These are phyloP conservation scores for Schizaphis graminum DNA, from an alignment of 2,888 invertebrate genomes.

Conservation along the genomic window DNA sequence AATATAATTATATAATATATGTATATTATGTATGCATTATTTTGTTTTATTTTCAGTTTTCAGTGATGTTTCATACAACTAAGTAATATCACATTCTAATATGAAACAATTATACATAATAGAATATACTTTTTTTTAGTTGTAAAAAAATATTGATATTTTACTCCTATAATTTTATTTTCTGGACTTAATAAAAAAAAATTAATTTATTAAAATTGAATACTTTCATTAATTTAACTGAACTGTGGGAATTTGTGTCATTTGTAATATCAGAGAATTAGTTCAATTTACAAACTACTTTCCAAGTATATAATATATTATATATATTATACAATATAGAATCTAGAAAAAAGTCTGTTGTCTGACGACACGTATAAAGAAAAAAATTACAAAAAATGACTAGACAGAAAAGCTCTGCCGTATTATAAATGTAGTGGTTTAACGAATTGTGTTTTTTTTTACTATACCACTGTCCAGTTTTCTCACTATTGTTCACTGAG, in stretches of 20 bases:
- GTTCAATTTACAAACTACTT: neutral
- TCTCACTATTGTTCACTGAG: conserved; percentile 62
- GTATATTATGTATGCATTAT: neutral
- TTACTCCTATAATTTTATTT: neutral
- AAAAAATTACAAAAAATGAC: conserved; percentile 61
- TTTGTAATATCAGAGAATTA: neutral
- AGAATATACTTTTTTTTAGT: neutral
- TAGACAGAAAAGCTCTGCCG: conserved; percentile 40
- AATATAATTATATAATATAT: too few relatives aligned
- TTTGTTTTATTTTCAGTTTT: neutral
- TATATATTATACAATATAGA: neutral
- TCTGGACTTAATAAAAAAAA: neutral
- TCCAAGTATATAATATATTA: conserved; percentile 6
- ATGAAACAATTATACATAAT: neutral
- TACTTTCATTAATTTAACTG: neutral
- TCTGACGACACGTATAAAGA: neutral
- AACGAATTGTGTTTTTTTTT: conserved; percentile 43
- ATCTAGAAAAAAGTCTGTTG: neutral
- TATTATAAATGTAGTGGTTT: conserved; percentile 6
- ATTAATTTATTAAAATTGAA: neutral
- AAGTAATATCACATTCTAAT: neutral
- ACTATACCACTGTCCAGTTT: conserved; percentile 21
- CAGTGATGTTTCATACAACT: neutral
- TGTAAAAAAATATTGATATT: neutral
- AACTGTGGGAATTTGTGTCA: conserved; percentile 28